phyloP scores from a whole-genome alignment of 2,797 vertebrate genomes.

The Apogon hyalosoma region DNA sequence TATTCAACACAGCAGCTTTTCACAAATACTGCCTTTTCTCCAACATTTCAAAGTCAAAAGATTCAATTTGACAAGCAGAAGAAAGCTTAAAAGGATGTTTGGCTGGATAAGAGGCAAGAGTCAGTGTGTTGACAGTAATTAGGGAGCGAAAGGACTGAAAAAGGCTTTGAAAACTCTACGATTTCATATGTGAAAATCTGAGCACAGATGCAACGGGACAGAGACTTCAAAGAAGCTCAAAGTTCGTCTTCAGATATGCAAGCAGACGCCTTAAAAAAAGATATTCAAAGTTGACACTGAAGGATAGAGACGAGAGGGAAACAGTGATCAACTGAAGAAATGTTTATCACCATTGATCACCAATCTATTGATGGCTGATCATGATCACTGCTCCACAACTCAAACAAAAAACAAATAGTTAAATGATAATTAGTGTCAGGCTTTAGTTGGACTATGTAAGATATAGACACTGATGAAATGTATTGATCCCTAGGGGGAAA shows the following conservation, averaged over 20 bases:
- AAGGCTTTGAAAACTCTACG: constrained; percentile 28
- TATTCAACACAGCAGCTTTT: neutral
- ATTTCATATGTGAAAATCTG: constrained; percentile 56
- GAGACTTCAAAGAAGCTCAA: constrained; percentile 36
- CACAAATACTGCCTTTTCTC: constrained; percentile 19
- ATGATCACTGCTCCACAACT: neutral
- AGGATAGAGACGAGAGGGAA: constrained; percentile 11
- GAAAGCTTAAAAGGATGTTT: constrained; percentile 22
- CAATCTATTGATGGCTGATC: neutral
- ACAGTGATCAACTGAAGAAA: constrained; percentile 1
- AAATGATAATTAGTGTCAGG: too few species aligned
- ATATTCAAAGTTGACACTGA: constrained; percentile 9
- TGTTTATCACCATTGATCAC: neutral
- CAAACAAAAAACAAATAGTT: too few species aligned
- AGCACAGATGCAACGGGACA: constrained; percentile 53
- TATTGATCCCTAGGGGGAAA: too few species aligned
- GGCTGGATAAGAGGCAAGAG: constrained; percentile 27
- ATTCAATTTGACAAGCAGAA: constrained; percentile 19
- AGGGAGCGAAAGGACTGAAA: constrained; percentile 31
- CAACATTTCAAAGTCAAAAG: constrained; percentile 32
- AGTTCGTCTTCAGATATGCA: constrained; percentile 17
- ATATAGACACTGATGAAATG: too few species aligned
- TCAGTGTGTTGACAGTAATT: constrained; percentile 53
- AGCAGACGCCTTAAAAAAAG: constrained; percentile 12
- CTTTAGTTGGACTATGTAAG: too few species aligned